Conservation (phyloP, 2,888 invertebrate species). For the Odontocolon sp. region DNA sequence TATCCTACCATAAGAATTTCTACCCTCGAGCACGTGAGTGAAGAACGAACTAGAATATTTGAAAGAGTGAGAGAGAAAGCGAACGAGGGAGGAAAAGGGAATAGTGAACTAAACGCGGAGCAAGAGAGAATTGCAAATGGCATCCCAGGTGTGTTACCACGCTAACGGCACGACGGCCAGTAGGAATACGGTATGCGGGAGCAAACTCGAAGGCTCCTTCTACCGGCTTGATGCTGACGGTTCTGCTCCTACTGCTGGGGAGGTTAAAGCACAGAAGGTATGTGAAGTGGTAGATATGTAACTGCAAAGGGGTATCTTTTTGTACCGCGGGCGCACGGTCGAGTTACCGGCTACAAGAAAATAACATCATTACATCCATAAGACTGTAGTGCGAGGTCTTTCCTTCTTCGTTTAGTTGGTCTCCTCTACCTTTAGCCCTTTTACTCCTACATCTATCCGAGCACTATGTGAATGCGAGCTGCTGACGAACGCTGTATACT, state of each 20-base stretch:
- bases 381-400: conserved; percentile 48
- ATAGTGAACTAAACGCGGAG: neutral
- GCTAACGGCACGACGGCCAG: conserved; percentile 69
- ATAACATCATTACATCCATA: conserved; percentile 76
- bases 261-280: conserved; percentile 67
- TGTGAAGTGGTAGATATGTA: conserved; percentile 64
- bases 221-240: neutral
- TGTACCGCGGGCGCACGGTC: conserved; percentile 45
- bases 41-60: neutral
- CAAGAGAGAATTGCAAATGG: conserved; percentile 58
- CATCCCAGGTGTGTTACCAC: conserved; percentile 67
- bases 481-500: neutral
- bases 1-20: conserved; percentile 36
- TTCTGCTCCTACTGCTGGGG: conserved; percentile 9
- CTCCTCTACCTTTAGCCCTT: neutral
- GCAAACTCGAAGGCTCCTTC: conserved; percentile 12
- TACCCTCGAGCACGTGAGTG: conserved; percentile 18
- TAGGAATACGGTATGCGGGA: conserved; percentile 69
- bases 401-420: neutral
- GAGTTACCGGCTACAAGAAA: conserved; percentile 73
- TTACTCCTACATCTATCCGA: neutral
- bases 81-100: conserved; percentile 20
- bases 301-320: conserved; percentile 31
- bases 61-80: neutral
- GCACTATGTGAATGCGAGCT: neutral